Base-by-base conservation (phyloP, 2,113 vertebrate genomes). In the Phalacrocorax aristotelis region DNA sequence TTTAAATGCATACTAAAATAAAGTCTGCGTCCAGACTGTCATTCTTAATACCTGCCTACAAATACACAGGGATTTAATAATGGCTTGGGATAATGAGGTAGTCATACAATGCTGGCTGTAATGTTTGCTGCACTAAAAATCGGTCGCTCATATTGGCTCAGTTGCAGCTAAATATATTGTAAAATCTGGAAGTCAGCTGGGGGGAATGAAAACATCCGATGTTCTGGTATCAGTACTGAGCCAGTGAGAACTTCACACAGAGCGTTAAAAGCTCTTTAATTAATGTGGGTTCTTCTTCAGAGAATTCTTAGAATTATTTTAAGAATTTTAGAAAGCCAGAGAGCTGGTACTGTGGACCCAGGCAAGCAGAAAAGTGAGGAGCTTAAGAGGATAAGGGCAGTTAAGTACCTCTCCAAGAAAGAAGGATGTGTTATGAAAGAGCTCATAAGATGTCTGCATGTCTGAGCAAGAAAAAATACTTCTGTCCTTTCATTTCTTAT, bases 101-200 rank as follows among this genome's bases (percentile, higher is more conserved):
- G 30, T 26, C 7, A 0, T 19, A 21, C 26, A 36, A 1, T 10
- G 49, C 26, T 26, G n/a, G 60, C 58, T 58, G 40, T 54, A n/a
- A 21, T 2, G 42, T 34, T 42, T 81, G 38, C 49, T 44, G 6
- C 57, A 65, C 10, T 87, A 32, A 61, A 86, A 57, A 40, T 42
- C 20, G 5, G 13, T 29, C 0, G 0, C 58, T 74, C 1, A 0
- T 12, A 14, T 5, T 49, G 16, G 29, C 42, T 80, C 11, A 46
- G 7, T 27, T 71, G 64, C 64, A 82, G 60, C 27, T 13, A 55
- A 6, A 14, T 51, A 15, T 40, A 22, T 7, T 44, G 36, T 74
- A 40, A 85, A 57, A 52, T 32, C 17, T 5, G 11, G 18, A 71
- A 54, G 14, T 38, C 26, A 34, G 6, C 0, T 36, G 18, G 3